Evolutionary conservation across 1,140 invertebrate genomes (phyloP).

Genomic region (Frieseomelitta varia): DNA sequence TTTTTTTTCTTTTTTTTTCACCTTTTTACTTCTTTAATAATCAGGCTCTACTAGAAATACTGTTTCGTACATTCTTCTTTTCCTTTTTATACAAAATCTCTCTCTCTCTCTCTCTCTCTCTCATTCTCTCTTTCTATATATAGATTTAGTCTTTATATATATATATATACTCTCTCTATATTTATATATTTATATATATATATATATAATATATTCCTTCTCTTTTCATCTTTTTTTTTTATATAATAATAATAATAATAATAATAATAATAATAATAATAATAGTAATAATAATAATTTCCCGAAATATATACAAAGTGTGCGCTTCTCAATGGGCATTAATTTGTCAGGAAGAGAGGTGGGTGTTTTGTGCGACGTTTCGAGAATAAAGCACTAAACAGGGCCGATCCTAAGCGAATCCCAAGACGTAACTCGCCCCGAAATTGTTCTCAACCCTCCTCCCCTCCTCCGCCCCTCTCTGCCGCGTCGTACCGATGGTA

Average conservation of each 20-base stretch:
- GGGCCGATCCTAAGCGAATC: background rate
- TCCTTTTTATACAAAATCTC: constrained; percentile 68
- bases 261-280: too few species aligned
- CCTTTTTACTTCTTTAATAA: background rate
- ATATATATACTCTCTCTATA: constrained; percentile 51
- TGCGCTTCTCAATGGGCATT: constrained; percentile 58
- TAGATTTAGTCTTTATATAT: constrained; percentile 45
- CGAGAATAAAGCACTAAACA: constrained; percentile 51
- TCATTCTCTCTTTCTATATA: constrained; percentile 33
- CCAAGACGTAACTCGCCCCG: background rate
- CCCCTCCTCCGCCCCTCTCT: background rate
- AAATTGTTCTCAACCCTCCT: constrained; percentile 21
- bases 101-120: constrained; percentile 33
- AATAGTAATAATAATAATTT: constrained; percentile 26
- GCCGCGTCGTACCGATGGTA: background rate
- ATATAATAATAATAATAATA: constrained; percentile 19
- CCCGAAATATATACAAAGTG: constrained; percentile 66
- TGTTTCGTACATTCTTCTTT: constrained; percentile 56
- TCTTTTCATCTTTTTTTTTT: constrained; percentile 39
- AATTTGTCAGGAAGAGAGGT: constrained; percentile 22
- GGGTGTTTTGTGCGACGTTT: constrained; percentile 38
- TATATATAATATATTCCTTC: constrained; percentile 57
- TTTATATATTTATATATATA: constrained; percentile 59
- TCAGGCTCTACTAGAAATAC: constrained; percentile 67
- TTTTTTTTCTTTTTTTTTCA: background rate